These are phyloP conservation scores for Dipus sagitta DNA, from an alignment of 2,797 vertebrate genomes.

Conservation along the genomic window DNA sequence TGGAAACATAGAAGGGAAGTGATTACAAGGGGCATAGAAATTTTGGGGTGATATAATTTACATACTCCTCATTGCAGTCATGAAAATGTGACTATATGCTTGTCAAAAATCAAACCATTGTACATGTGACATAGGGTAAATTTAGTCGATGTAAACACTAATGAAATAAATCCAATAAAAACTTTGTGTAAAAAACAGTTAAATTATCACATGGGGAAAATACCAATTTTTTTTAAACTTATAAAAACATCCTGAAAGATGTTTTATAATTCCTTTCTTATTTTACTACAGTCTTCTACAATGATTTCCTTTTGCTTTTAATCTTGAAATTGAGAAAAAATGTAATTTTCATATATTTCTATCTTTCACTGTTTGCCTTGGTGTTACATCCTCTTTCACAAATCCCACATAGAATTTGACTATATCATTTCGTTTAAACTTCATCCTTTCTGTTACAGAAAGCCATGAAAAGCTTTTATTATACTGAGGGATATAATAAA, in stretches of 20 bases:
- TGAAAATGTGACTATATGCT: not conserved
- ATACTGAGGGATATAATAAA: conserved; percentile 2
- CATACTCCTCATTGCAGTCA: not conserved
- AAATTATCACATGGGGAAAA: not conserved
- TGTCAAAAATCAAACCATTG: conserved; percentile 35
- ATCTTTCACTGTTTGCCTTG: not conserved
- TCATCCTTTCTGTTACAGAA: conserved; percentile 32
- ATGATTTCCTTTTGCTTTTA: conserved; percentile 17
- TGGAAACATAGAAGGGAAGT: not conserved
- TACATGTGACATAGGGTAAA: not conserved
- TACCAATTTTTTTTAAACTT: not conserved
- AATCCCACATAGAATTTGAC: not conserved
- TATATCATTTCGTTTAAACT: conserved; percentile 47
- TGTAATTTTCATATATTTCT: not conserved
- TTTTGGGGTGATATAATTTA: not conserved
- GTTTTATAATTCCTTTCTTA: not conserved
- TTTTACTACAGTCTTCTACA: not conserved
- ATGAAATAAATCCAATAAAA: conserved; percentile 48
- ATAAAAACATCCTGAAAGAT: not conserved
- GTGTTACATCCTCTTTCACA: not conserved
- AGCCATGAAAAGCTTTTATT: conserved; percentile 22
- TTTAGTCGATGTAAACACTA: conserved; percentile 29
- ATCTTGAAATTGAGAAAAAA: conserved; percentile 42
- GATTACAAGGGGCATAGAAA: not conserved
- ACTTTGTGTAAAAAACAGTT: not conserved